Base-by-base conservation (phyloP, 2,113 vertebrate species). In the Ammospiza nelsoni region DNA sequence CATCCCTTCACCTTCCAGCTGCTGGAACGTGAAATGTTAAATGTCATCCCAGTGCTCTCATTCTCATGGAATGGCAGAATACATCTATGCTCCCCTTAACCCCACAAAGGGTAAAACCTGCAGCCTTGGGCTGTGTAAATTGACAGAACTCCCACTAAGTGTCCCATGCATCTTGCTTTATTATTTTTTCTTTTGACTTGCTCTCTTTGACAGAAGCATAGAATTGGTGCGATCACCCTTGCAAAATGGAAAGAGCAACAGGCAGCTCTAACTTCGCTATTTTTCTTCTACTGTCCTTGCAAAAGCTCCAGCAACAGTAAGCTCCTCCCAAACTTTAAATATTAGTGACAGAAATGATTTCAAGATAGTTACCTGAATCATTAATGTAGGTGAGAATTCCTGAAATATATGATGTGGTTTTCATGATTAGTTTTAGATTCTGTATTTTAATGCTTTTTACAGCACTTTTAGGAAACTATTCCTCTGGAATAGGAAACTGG, bases 1-100 rank as follows among this genome's bases (percentile, higher is more conserved):
- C 98, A 99, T 97, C 41, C 97, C 97, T 87, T 98, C 98, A 12
- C 98, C 98, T 94, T 98, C 98, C 75, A 96, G 97, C 81, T 98
- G 98, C 98, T 99, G 96, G 73, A 93, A 97, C 22, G 63, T 6
- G 49, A 97, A 95, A 86, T 28, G 75, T 2, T 41, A 44, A 78
- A 33, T 52, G 67, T 90, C 78, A 88, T 33, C 71, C 37, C 0
- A 0, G 27, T 80, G 35, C 67, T 58, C 67, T 21, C 3, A 0
- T 78, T 78, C 73, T 51, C 28, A 29, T 1, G 17, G 88, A 54
- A 51, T 17, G 28, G 28, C 28, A 69, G 84, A 39, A 23, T 39
- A 8, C 21, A 25, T 39, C 17, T 29, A 3, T 33, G 67, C 28
- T 67, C 43, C 31, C 31, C 6, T 69, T 79, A 85, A 29, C 44